phyloP scores from a whole-genome alignment of 2,888 invertebrate genomes.

The Drosophila quasianomalipes region DNA sequence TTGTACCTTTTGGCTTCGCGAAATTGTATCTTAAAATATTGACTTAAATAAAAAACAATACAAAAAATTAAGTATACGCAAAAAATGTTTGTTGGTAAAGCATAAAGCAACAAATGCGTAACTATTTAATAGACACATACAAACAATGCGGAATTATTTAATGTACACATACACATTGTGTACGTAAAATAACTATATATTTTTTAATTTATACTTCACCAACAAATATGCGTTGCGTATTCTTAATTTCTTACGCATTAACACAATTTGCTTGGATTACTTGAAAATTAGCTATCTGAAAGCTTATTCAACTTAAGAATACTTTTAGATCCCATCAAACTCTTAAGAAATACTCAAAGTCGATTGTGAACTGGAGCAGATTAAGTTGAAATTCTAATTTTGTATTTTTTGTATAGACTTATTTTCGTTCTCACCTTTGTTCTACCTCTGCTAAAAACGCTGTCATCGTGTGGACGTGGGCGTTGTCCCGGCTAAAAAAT shows the following conservation, averaged over 20 bases:
- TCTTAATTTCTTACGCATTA: neutral
- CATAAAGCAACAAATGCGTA: neutral
- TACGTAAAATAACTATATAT: neutral
- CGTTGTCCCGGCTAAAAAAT: slow-evolving; percentile 83
- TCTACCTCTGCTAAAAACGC: slow-evolving; percentile 84
- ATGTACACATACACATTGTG: neutral
- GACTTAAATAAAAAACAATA: neutral
- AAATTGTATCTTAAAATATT: neutral
- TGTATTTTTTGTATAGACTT: neutral
- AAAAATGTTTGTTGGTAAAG: neutral
- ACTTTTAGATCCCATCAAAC: neutral
- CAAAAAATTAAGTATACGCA: neutral
- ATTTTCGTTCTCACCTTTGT: slow-evolving; percentile 79
- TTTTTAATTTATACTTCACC: neutral
- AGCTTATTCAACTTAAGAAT: neutral
- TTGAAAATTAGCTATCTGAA: neutral
- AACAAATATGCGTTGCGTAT: neutral
- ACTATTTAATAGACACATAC: neutral
- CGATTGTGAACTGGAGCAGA: neutral
- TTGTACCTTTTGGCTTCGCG: neutral
- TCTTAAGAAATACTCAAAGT: neutral
- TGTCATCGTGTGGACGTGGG: slow-evolving; percentile 84
- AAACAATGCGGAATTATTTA: neutral
- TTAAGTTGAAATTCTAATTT: neutral
- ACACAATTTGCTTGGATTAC: neutral